A percentile compares a stretch with the other conserved stretches of the same genome.
phyloP scores from a whole-genome alignment of 2,888 invertebrate species.

The Cancer borealis region DNA sequence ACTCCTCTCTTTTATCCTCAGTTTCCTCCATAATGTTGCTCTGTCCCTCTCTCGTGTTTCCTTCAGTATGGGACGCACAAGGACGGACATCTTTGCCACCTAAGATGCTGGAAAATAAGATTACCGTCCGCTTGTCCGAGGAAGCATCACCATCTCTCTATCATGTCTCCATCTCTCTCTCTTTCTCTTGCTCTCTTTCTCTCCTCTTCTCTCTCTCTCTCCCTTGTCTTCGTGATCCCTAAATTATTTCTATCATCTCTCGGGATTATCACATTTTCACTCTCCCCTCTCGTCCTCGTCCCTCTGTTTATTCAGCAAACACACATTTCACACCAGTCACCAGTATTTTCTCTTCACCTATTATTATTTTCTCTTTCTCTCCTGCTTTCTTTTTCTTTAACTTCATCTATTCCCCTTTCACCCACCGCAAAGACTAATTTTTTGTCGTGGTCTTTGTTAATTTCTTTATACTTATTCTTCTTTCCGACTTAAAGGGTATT shows the following conservation, averaged over 20 bases:
- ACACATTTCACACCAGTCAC: constrained; percentile 54
- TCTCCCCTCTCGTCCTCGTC: background rate
- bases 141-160: background rate
- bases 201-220: background rate
- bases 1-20: background rate
- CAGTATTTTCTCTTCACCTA: background rate
- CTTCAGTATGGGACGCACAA: background rate
- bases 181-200: background rate
- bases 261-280: constrained; percentile 8
- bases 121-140: background rate
- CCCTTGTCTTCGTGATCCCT: constrained; percentile 11
- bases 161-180: constrained; percentile 5
- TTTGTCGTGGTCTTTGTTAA: background rate
- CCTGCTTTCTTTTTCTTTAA: background rate
- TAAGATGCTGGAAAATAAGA: background rate
- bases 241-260: constrained; percentile 20
- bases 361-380: constrained; percentile 20
- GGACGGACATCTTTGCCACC: background rate
- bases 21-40: constrained; percentile 1
- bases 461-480: background rate
- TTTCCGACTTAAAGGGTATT: background rate
- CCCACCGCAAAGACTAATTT: constrained; percentile 20
- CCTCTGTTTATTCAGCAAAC: constrained; percentile 35
- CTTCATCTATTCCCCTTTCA: background rate
- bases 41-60: background rate